phyloP scores from a whole-genome alignment of 2,113 vertebrate genomes.

The Nycticorax nycticorax region DNA sequence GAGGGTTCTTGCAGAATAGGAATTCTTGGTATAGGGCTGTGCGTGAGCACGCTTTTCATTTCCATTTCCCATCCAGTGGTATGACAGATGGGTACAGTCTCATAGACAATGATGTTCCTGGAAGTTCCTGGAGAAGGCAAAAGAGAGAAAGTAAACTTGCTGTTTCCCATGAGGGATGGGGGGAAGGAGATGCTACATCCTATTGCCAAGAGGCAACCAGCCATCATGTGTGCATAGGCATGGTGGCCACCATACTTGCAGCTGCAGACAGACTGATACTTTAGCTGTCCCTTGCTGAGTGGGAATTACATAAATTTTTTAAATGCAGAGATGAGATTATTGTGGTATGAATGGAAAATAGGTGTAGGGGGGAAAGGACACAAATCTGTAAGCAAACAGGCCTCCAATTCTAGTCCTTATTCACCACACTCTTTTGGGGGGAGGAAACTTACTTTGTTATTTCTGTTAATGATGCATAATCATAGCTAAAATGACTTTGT shows the following conservation, averaged over 20 bases:
- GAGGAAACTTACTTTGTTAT: rapidly evolving
- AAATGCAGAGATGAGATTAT: background rate
- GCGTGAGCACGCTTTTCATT: rapidly evolving
- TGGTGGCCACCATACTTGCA: background rate
- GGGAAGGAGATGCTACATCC: background rate
- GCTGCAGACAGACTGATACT: background rate
- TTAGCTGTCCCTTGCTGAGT: background rate
- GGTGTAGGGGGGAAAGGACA: background rate
- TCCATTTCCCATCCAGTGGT: background rate
- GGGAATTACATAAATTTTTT: background rate
- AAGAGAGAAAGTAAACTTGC: background rate
- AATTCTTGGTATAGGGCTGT: background rate
- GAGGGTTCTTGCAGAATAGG: background rate
- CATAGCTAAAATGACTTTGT: background rate
- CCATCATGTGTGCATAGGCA: background rate
- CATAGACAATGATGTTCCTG: background rate
- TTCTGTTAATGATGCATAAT: background rate
- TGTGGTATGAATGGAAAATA: background rate
- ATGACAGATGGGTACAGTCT: background rate
- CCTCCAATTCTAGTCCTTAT: background rate
- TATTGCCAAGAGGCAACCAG: background rate
- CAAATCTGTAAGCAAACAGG: background rate
- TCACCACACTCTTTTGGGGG: background rate
- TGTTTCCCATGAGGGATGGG: rapidly evolving
- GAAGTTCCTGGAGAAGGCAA: background rate